phyloP scores from a whole-genome alignment of 2,888 invertebrate species.

The Pilophorus perplexus region DNA sequence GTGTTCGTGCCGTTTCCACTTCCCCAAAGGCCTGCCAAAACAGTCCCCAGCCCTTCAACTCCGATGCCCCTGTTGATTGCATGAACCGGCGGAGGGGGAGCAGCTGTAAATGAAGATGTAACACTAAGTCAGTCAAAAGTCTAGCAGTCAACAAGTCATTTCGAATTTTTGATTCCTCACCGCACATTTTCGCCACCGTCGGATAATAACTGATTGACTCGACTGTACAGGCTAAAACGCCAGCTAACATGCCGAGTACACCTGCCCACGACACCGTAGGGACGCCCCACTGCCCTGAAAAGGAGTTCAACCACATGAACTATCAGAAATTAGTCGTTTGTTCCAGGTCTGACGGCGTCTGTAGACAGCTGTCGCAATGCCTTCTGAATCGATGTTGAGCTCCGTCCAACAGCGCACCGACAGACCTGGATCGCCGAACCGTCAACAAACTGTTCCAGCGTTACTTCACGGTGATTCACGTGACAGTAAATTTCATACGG shows the following conservation, averaged over 20 bases:
- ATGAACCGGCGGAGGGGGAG: slow-evolving; percentile 78
- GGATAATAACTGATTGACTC: slow-evolving; percentile 88
- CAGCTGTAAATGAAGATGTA: slow-evolving; percentile 56
- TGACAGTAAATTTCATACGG: no score
- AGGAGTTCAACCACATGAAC: neutral
- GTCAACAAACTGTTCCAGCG: no score
- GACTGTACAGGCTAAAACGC: slow-evolving; percentile 73
- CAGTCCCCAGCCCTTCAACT: slow-evolving; percentile 79
- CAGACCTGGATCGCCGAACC: no score
- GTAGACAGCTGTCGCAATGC: no score
- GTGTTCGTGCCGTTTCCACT: slow-evolving; percentile 85
- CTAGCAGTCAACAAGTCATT: no score
- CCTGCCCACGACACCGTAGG: slow-evolving; percentile 69
- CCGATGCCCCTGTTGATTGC: slow-evolving; percentile 84
- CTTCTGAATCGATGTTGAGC: no score
- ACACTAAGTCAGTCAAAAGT: neutral
- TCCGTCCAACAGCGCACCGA: no score
- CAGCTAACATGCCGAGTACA: slow-evolving; percentile 74
- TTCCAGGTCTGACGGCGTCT: no score
- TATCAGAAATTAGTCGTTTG: neutral
- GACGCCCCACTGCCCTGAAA: slow-evolving; percentile 69
- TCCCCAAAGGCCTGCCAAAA: slow-evolving; percentile 81
- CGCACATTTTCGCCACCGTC: slow-evolving; percentile 80
- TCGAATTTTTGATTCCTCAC: no score
- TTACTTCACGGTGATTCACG: no score